A percentile compares a stretch with the other conserved stretches of the same genome.
Evolutionary conservation across 35 echinoderm and acorn worm genomes (phyloP).

Genomic region (Apostichopus californicus): DNA sequence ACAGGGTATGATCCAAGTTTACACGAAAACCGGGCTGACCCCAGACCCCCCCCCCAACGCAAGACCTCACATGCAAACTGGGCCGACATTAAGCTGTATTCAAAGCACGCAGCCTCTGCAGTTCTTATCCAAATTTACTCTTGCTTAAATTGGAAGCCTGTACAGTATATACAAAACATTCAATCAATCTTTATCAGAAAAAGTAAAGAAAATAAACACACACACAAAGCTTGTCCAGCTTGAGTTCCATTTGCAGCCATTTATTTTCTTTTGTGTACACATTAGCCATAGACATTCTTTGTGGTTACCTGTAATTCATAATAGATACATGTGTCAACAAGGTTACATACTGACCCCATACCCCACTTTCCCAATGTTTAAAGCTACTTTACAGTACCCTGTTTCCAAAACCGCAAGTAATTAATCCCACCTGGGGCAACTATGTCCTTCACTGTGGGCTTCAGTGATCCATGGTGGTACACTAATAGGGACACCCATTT

Average conservation of each 20-base stretch:
- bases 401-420: constrained; percentile 16
- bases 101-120: background rate
- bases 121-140: background rate
- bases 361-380: background rate
- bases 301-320: background rate
- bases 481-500: background rate
- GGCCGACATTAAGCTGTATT: background rate
- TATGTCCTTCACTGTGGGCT: background rate
- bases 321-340: constrained; percentile 46
- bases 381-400: background rate
- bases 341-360: constrained; percentile 33
- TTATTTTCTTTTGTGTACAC: constrained; percentile 22
- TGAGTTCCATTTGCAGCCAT: background rate
- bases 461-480: constrained; percentile 5
- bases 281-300: background rate
- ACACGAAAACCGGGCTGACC: too few species aligned
- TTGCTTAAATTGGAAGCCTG: background rate
- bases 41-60: too few species aligned
- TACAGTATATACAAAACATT: background rate
- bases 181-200: background rate
- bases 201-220: background rate
- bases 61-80: too few species aligned
- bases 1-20: too few species aligned
- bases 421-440: constrained; percentile 30
- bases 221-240: constrained; percentile 9